Percentiles rank a stretch among this genome's conserved stretches.
Evolutionary conservation across 2,797 vertebrate genomes (phyloP).

Genomic region (Scolopax bukidnonensis): DNA sequence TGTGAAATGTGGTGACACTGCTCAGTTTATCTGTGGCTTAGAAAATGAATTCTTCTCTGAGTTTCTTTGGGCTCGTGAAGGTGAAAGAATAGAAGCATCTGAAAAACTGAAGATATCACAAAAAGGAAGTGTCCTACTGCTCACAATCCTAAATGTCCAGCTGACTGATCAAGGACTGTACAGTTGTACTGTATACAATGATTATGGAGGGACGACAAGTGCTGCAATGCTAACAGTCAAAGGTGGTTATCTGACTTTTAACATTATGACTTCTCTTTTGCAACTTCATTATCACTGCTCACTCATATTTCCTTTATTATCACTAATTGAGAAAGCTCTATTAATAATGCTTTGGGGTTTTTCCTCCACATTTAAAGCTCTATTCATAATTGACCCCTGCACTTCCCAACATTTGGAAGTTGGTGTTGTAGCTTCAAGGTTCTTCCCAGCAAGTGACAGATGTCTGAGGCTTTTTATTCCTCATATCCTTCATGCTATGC

Average conservation of each 20-base stretch:
- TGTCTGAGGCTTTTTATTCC: background rate
- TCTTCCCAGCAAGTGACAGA: background rate
- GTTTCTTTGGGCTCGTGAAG: slow-evolving; percentile 85
- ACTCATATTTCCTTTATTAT: background rate
- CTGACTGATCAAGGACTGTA: slow-evolving; percentile 86
- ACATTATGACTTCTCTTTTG: slow-evolving; percentile 60
- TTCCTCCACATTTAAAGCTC: slow-evolving; percentile 19
- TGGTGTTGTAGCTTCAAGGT: background rate
- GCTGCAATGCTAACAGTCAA: slow-evolving; percentile 87
- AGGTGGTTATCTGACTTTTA: slow-evolving; percentile 86
- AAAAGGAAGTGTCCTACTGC: slow-evolving; percentile 79
- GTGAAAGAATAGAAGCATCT: slow-evolving; percentile 75
- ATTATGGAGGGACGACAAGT: slow-evolving; percentile 81
- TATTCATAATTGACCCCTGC: background rate
- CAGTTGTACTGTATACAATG: slow-evolving; percentile 83
- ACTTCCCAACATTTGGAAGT: background rate
- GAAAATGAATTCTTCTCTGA: slow-evolving; percentile 80
- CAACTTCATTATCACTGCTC: slow-evolving; percentile 19
- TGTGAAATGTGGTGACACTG: slow-evolving; percentile 80
- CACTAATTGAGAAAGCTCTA: background rate
- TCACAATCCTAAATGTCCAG: slow-evolving; percentile 82
- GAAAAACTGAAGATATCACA: slow-evolving; percentile 82
- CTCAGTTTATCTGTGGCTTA: slow-evolving; percentile 87
- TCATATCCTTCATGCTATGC: background rate
- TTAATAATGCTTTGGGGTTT: background rate